Conservation (phyloP, 2,888 invertebrate genomes). For the Hypolimnas misippus region DNA sequence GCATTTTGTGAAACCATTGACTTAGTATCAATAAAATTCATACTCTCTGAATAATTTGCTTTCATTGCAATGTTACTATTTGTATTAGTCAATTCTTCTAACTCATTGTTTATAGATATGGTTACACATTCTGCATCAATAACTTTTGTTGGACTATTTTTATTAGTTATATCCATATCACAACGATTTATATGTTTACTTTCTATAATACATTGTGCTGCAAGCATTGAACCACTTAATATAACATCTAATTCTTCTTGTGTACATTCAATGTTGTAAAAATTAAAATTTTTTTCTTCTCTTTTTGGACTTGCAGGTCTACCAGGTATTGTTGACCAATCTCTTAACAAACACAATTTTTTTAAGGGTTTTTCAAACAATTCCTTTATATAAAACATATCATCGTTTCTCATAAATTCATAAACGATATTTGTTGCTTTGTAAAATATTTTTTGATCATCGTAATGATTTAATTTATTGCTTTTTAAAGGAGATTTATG, state of each 20-base stretch:
- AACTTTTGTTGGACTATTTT: not conserved
- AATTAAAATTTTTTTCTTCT: constrained; percentile 50
- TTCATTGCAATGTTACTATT: constrained; percentile 18
- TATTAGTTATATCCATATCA: constrained; percentile 3
- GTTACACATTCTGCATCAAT: constrained; percentile 2
- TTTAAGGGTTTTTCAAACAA: constrained; percentile 70
- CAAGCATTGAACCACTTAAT: constrained; percentile 63
- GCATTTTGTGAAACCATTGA: not conserved
- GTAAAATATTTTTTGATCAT: constrained; percentile 50
- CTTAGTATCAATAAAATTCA: not conserved
- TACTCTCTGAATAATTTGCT: not conserved
- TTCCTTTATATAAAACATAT: constrained; percentile 73
- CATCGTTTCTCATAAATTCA: constrained; percentile 55
- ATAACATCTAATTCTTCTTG: constrained; percentile 67
- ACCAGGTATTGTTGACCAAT: constrained; percentile 86
- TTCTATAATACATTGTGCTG: constrained; percentile 55
- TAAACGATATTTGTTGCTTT: constrained; percentile 61
- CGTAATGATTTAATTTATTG: constrained; percentile 22
- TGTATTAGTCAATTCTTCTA: constrained; percentile 21
- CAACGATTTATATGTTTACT: constrained; percentile 38
- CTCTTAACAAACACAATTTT: constrained; percentile 77
- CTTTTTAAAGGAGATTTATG: constrained; percentile 16
- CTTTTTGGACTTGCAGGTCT: constrained; percentile 82
- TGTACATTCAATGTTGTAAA: constrained; percentile 63
- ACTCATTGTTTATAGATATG: not conserved